These are phyloP conservation scores for human DNA, from an alignment of 2,113 vertebrate genomes.

Conservation along the genomic window GRCh38 chr6:84388501-84389000, in stretches of 20 bases:
- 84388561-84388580: background rate
- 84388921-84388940: background rate
- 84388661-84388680: background rate
- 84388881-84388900: background rate
- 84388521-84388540: background rate
- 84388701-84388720: background rate
- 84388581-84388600: background rate
- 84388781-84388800: background rate
- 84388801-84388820: background rate
- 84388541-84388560: background rate
- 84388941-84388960: background rate
- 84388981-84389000: background rate
- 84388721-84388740: background rate
- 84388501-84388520: background rate
- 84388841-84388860: background rate
- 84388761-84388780: background rate
- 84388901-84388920: background rate
- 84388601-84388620: background rate
- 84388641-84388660: background rate
- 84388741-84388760: background rate
- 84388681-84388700: background rate
- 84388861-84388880: background rate
- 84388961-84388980: background rate
- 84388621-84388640: background rate
- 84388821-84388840: background rate